Percentiles rank a stretch among this genome's conserved stretches.
phyloP scores from a whole-genome alignment of 2,113 vertebrate genomes.

The Copsychus sechellarum region DNA sequence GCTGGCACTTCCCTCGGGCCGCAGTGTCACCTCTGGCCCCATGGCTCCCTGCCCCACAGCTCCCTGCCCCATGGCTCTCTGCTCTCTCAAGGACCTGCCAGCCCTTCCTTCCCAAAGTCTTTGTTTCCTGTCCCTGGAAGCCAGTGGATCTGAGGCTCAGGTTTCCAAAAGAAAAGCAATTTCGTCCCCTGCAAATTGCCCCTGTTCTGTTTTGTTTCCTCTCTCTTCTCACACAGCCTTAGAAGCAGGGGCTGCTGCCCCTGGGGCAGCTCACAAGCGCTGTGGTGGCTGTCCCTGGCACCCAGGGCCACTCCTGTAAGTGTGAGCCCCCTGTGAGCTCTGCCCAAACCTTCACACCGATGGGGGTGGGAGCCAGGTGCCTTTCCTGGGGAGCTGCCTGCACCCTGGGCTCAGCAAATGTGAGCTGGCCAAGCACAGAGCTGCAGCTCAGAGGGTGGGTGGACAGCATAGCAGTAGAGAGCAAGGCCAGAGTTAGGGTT shows the following conservation, averaged over 20 bases:
- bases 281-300: background rate
- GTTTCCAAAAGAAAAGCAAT: background rate
- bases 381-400: background rate
- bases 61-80: background rate
- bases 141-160: background rate
- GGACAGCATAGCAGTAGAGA: background rate
- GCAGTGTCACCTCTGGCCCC: background rate
- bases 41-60: background rate
- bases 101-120: background rate
- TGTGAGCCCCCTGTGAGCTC: accelerated
- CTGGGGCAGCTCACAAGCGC: background rate
- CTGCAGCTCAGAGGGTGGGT: background rate
- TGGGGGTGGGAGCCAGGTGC: background rate
- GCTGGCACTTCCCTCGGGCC: background rate
- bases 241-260: background rate
- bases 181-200: background rate
- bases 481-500: background rate
- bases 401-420: background rate
- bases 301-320: background rate
- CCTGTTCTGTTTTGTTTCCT: background rate
- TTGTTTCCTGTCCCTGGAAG: background rate
- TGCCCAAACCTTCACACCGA: background rate
- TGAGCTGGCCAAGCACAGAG: background rate
- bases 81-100: accelerated
- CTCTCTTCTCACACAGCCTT: background rate